Base-by-base conservation (phyloP, 2,113 vertebrate genomes). In the Eudorcas thomsonii region DNA sequence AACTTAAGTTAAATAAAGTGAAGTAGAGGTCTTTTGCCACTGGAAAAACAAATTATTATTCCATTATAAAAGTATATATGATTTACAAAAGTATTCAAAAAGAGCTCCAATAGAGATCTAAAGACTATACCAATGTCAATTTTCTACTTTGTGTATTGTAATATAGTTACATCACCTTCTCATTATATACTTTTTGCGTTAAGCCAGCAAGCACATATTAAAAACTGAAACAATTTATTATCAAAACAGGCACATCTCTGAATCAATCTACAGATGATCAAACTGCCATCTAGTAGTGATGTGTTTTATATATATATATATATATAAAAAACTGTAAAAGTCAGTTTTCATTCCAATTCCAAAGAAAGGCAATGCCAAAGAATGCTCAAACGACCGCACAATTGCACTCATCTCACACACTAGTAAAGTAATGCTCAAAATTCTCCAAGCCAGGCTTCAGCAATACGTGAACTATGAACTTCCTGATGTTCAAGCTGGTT, bases 81-180 rank as follows among this genome's bases (percentile, higher is more conserved):
- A 94, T 45, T 96, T 64, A 96, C 21, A 55, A 59, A 88, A 95
- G n/a, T 25, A 52, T 55, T 81, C 54, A 52, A 90, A 67, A 96
- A 91, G 23, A 87, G 6, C 4, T 83, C 50, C 39, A 57, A 45
- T 0, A 81, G 10, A 89, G 13, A 8, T 77, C 57, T 86, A n/a
- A 4, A 89, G 36, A 80, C 11, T 83, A 10, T 55, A 67, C 54
- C 74, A 92, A 60, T 45, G 11, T 67, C 60, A 84, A 21, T 90
- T 64, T 94, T 54, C 60, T 48, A 85, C 10, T 48, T 60, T 10
- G 90, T 26, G 81, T 14, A 62, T 1, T 87, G 26, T 39, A 60
- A 67, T 82, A 52, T 12, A 60, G 62, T 83, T 80, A 71, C 17
- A 39, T 94, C 14, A 55, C 33, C 64, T 57, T 94, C 60, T 92